Conservation (phyloP, 2,797 vertebrate species). For the Sebastes oblongus region DNA sequence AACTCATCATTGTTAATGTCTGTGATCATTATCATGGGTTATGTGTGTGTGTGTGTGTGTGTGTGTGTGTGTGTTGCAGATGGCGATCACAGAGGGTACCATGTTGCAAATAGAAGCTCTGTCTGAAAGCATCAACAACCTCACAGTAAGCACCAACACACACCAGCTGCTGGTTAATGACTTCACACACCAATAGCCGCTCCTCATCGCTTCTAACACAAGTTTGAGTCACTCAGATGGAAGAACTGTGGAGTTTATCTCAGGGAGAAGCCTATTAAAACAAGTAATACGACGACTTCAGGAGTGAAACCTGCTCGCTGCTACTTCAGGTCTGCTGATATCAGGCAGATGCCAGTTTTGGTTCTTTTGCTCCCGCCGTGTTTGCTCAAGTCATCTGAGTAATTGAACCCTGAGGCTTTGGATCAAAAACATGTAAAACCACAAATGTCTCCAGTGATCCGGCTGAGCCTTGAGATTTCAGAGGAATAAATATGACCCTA, state of each 20-base stretch:
- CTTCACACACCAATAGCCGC: constrained; percentile 4
- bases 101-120: constrained; percentile 91
- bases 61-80: constrained; percentile 82
- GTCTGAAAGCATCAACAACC: constrained; percentile 92
- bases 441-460: background rate
- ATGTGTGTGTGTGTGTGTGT: constrained; percentile 44
- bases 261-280: background rate
- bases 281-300: background rate
- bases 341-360: background rate
- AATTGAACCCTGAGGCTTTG: constrained; percentile 5
- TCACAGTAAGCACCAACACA: constrained; percentile 85
- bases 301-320: background rate
- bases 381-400: constrained; percentile 16
- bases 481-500: background rate
- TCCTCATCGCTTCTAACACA: constrained; percentile 15
- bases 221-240: constrained; percentile 9
- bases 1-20: background rate
- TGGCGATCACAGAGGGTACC: constrained; percentile 87
- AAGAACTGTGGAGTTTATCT: constrained; percentile 16
- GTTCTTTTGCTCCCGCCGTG: background rate
- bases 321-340: background rate
- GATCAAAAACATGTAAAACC: background rate
- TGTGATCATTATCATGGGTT: constrained; percentile 1
- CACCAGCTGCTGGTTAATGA: constrained; percentile 47
- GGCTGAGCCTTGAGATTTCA: background rate